A percentile compares a stretch with the other conserved stretches of the same genome.
phyloP scores from a whole-genome alignment of 2,888 invertebrate genomes.

The Lycocerus yunnanus region DNA sequence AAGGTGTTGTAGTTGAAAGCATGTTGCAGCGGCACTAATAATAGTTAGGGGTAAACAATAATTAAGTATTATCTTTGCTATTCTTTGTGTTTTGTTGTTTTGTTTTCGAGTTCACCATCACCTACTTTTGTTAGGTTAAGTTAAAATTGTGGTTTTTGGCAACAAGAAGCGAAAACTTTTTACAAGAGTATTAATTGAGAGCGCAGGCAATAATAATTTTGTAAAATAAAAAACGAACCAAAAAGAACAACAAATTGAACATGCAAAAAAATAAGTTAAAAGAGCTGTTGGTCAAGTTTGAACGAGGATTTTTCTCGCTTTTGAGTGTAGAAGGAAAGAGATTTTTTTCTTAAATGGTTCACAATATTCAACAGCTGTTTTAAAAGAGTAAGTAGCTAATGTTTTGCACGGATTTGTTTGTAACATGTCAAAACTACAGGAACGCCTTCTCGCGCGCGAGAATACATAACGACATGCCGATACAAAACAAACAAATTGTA shows the following conservation, averaged over 20 bases:
- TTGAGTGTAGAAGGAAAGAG: not conserved
- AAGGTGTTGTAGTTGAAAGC: conserved; percentile 63
- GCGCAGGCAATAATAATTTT: conserved; percentile 16
- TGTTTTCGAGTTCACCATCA: conserved; percentile 28
- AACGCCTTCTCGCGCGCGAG: conserved; percentile 52
- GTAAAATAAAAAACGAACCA: conserved; percentile 14
- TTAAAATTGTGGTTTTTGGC: conserved; percentile 9
- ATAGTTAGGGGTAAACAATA: conserved; percentile 34
- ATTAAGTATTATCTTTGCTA: conserved; percentile 21
- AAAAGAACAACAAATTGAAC: conserved; percentile 35
- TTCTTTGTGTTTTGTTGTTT: conserved; percentile 2
- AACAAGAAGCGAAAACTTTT: not conserved
- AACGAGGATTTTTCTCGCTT: not conserved
- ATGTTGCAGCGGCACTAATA: conserved; percentile 60
- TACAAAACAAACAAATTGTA: conserved; percentile 37
- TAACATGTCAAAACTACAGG: conserved; percentile 44
- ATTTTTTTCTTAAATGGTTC: not conserved
- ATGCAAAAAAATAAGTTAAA: conserved; percentile 45
- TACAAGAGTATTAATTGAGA: not conserved
- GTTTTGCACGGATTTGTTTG: conserved; percentile 39
- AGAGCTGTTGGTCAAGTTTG: conserved; percentile 38
- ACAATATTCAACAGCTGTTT: conserved; percentile 39
- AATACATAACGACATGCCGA: conserved; percentile 45
- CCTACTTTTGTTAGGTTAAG: conserved; percentile 30
- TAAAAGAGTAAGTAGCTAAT: conserved; percentile 34